Evolutionary conservation across 2,888 invertebrate species (phyloP), one percentile per base, ranked within the genome.

Genomic region (Pimpla rufipes): DNA sequence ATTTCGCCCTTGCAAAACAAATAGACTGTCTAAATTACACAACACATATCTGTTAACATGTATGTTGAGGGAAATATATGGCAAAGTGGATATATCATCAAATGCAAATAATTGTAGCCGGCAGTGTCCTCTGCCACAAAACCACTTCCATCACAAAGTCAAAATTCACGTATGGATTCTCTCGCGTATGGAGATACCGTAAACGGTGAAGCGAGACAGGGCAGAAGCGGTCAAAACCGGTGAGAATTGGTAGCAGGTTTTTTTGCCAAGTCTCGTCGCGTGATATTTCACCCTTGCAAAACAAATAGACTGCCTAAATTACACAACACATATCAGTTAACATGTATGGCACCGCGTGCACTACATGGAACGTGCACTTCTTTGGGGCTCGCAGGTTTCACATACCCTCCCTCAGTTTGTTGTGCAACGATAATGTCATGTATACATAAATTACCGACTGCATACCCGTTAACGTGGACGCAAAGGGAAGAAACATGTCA

Each of bases 251-350:
- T 47, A 29, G n/a, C 29, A 42, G 29, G 57, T 57, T 57, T 71
- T 29, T 57, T 2, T 23, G n/a, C n/a, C 57, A 42, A 16, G 42
- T 21, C n/a, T 18, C 11, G 29, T 42, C 42, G 11, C 55, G 42
- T 29, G 71, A 71, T 71, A 57, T 57, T 59, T 42, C 52, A 68
- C n/a, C 52, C 37, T 11, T 13, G 57, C 10, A 71, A 57, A 71
- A 42, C 23, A 29, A 73, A 37, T n/a, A 35, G 37, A n/a, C n/a
- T n/a, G n/a, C 37, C 35, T n/a, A n/a, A n/a, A n/a, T n/a, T n/a
- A n/a, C n/a, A n/a, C n/a, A n/a, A n/a, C 1, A 42, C 10, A 7
- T 42, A 6, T 42, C 11, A 13, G 42, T n/a, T 8, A 42, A 2
- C 13, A 42, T 0, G 11, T 3, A 37, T 59, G 59, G 37, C 35